Percentiles rank a stretch among this genome's conserved stretches.
Evolutionary conservation across 2,888 invertebrate species (phyloP).

Genomic region (Sipha maydis): DNA sequence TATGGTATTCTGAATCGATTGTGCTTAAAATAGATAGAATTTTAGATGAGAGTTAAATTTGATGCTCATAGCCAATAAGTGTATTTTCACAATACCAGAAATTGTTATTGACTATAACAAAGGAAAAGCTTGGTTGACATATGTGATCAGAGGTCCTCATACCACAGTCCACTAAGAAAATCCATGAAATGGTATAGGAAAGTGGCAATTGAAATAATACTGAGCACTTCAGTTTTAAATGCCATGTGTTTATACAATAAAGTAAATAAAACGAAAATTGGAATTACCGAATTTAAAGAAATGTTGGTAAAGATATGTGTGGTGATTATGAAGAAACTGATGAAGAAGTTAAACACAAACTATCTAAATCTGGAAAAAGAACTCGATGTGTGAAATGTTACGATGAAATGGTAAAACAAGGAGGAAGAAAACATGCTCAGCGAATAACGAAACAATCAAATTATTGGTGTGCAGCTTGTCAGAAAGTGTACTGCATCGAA

Average conservation of each 20-base stretch:
- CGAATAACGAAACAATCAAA: constrained; percentile 25
- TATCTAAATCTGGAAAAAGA: constrained; percentile 30
- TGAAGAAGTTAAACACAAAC: constrained; percentile 22
- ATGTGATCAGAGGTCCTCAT: constrained; percentile 7
- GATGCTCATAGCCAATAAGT: not conserved
- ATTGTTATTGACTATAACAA: constrained; percentile 17
- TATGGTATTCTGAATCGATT: too few relatives aligned
- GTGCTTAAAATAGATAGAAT: too few relatives aligned
- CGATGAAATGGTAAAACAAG: constrained; percentile 19
- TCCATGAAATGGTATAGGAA: constrained; percentile 37
- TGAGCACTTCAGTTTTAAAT: constrained; percentile 14
- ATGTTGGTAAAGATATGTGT: constrained; percentile 14
- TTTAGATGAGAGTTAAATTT: too few relatives aligned
- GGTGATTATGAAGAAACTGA: constrained; percentile 66
- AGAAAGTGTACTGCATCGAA: not conserved
- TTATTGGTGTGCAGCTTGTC: constrained; percentile 25
- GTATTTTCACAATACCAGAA: not conserved
- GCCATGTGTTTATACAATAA: constrained; percentile 2
- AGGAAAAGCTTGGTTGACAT: constrained; percentile 14
- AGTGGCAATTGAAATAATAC: constrained; percentile 24
- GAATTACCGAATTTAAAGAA: constrained; percentile 24
- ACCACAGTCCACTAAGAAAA: constrained; percentile 1
- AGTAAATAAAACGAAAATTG: constrained; percentile 6
- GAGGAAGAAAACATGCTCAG: constrained; percentile 27
- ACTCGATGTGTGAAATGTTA: constrained; percentile 21